Conservation (phyloP, 1,140 invertebrate species). For the Cydia pomonella region DNA sequence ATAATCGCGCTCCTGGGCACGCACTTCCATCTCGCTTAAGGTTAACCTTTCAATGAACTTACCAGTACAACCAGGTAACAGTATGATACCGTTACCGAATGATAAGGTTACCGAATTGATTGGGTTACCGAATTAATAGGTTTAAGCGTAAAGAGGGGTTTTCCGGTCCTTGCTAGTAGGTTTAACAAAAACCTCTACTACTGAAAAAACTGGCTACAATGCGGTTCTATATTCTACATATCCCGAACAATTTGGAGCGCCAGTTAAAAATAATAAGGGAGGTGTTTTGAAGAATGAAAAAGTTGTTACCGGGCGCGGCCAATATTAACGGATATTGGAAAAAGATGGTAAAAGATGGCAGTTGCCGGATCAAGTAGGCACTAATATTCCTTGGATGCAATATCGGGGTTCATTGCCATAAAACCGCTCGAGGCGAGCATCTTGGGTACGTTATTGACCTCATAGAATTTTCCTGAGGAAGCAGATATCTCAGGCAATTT, state of each 20-base stretch:
- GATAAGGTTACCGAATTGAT: too few relatives aligned
- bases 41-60: too few relatives aligned
- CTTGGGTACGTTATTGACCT: slow-evolving; percentile 66
- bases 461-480: slow-evolving; percentile 59
- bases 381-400: slow-evolving; percentile 66
- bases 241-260: slow-evolving; percentile 2
- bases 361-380: slow-evolving; percentile 61
- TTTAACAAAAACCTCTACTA: too few relatives aligned
- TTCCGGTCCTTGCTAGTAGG: too few relatives aligned
- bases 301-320: slow-evolving; percentile 51
- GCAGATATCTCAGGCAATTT: slow-evolving; percentile 63
- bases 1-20: too few relatives aligned
- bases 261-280: slow-evolving; percentile 44
- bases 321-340: slow-evolving; percentile 69
- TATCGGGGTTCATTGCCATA: slow-evolving; percentile 62
- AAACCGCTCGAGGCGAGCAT: slow-evolving; percentile 59
- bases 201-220: too few relatives aligned
- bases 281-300: slow-evolving; percentile 53
- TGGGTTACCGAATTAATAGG: too few relatives aligned
- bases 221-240: background rate
- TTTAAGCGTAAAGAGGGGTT: too few relatives aligned
- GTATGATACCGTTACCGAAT: too few relatives aligned
- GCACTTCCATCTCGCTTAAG: too few relatives aligned
- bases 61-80: too few relatives aligned
- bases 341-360: slow-evolving; percentile 63